Base-by-base conservation (phyloP, 2,797 vertebrate genomes). In the Sebastes ruberrimus region DNA sequence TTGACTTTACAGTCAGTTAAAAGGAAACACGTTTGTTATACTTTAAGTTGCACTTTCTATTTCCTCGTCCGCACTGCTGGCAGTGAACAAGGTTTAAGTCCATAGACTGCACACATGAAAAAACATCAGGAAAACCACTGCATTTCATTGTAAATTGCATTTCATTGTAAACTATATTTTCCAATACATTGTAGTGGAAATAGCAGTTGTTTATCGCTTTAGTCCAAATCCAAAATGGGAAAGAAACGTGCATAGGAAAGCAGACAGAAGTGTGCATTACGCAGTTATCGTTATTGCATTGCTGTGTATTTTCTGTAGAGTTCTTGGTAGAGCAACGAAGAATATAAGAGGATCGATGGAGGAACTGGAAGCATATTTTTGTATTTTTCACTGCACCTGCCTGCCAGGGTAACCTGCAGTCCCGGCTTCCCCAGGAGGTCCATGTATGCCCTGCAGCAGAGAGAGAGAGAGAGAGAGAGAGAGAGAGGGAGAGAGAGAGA, bases 351-450 rank as follows among this genome's bases (percentile, higher is more conserved):
- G 68, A 79, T 53, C 65, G 62, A 87, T 68, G 64, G 56, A 86
- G 71, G 63, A 91, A 87, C 90, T 76, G 88, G 86, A 88, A 93
- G 83, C 82, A 38, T 89, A 74, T 87, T 90, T 87, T 82, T 86
- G 85, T 90, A 92, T 92, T 92, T 91, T 93, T 97, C 97, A 99
- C 98, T 99, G 98, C 98, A 99, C 98, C 98, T 99, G 98, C 98
- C 98, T 99, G 97, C 98, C 98, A 98, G 98, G 97, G 96, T 97
- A 99, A 97, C 98, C 98, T 95, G 94, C 94, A 83, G 96, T 93
- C 73, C 98, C 98, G 35, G 88, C 80, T 87, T 93, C 94, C 84
- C 98, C 98, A 88, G 93, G 86, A 87, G 94, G 85, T 94, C 98
- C 98, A 87, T 95, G 95, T 93, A 96, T 89, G 86, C 98, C 98